Percentiles rank a stretch among this genome's conserved stretches.
Conservation (phyloP, 2,113 vertebrate genomes). For the Chamaea fasciata region DNA sequence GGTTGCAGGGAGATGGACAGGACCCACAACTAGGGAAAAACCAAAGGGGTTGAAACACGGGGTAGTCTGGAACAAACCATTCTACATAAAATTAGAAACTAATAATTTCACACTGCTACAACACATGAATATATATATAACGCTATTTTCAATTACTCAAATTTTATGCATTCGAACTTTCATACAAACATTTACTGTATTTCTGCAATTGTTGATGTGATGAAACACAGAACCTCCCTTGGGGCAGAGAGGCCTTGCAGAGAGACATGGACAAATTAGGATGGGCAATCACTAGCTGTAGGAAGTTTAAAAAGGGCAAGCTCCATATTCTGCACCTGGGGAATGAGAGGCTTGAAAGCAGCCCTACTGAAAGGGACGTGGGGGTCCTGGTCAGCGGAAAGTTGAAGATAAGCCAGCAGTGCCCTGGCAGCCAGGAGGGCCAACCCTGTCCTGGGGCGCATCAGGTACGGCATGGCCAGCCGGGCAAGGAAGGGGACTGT, state of each 20-base stretch:
- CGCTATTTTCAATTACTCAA: not conserved
- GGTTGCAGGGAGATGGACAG: too few species aligned
- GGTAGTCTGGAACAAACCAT: too few species aligned
- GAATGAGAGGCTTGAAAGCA: not conserved
- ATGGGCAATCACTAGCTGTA: not conserved
- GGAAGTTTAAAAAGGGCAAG: not conserved
- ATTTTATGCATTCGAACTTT: not conserved
- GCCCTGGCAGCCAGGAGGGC: not conserved
- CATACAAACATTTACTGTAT: not conserved
- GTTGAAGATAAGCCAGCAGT: rapidly evolving
- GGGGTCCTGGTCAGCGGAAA: rapidly evolving
- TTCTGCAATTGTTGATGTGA: not conserved
- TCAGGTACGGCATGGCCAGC: not conserved
- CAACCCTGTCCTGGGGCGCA: rapidly evolving
- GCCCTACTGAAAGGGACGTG: rapidly evolving
- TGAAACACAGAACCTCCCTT: not conserved
- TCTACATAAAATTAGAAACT: too few species aligned
- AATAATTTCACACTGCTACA: too few species aligned
- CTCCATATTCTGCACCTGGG: not conserved
- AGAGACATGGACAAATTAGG: not conserved
- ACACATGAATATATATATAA: not conserved
- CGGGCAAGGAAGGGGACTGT: not conserved
- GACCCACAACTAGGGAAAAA: too few species aligned
- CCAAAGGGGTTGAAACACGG: too few species aligned
- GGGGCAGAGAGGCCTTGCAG: not conserved